Evolutionary conservation across 1,140 invertebrate species (phyloP).

Genomic region (Pygmarrhopalites habei): DNA sequence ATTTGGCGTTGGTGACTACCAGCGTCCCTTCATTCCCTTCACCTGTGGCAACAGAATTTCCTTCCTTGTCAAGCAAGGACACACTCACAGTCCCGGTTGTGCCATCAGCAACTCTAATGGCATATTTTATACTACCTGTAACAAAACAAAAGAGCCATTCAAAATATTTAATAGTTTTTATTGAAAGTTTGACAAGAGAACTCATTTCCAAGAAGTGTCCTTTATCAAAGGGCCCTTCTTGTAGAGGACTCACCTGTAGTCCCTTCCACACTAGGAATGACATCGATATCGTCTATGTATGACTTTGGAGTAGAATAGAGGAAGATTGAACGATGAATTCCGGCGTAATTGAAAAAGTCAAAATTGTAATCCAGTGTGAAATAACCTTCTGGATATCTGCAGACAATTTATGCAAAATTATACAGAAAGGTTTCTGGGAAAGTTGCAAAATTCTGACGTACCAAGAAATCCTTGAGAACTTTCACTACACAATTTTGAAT

Average conservation of each 20-base stretch:
- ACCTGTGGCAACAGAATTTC: conserved; percentile 29
- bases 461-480: no score
- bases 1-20: conserved; percentile 42
- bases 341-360: conserved; percentile 64
- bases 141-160: not conserved
- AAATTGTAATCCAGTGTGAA: conserved; percentile 47
- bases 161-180: not conserved
- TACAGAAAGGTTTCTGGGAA: no score
- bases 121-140: not conserved
- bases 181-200: conserved; percentile 10
- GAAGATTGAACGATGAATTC: conserved; percentile 56
- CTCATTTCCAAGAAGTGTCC: no score
- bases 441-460: no score
- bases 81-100: conserved; percentile 13
- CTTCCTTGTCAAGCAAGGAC: conserved; percentile 39
- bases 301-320: conserved; percentile 50
- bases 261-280: conserved; percentile 42
- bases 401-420: no score
- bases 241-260: conserved; percentile 19
- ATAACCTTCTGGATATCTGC: conserved; percentile 38
- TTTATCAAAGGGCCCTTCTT: no score
- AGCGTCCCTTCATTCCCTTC: conserved; percentile 19
- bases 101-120: not conserved
- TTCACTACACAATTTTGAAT: no score
- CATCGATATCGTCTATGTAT: conserved; percentile 51